Evolutionary conservation across 1,140 invertebrate species (phyloP), one percentile per base, ranked within the genome.

Genomic region (Brachionus rotundiformis): DNA sequence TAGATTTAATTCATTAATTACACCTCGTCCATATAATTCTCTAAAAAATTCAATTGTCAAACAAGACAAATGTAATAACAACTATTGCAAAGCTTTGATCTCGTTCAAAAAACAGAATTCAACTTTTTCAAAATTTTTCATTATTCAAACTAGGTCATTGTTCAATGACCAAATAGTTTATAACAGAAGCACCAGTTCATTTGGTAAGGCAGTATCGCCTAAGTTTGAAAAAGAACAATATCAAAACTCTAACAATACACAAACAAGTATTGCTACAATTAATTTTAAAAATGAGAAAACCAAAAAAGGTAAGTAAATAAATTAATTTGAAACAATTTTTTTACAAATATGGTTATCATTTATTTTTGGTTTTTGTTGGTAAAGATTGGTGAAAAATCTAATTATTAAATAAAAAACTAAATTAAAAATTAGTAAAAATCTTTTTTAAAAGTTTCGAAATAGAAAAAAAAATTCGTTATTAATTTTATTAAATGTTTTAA

Each of bases 51-150:
- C 36, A 3, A 73, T 73, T 27, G 16, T 5, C 16, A 73, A 73
- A 73, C 68, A 73, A 44, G 63, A 44, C 16, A 73, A 73, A 11
- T 23, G 6, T 3, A 44, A 44, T 44, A 73, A n/a, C n/a, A n/a
- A 73, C 27, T 73, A 73, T 23, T 44, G 33, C 68, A 73, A 73
- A 19, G 41, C 36, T 8, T 44, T 73, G 16, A 23, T 73, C 25
- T 23, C n/a, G 19, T 19, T 44, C 27, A 73, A 73, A 73, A 73
- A 73, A 16, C 68, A 73, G 44, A 73, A 73, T 44, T 44, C 41
- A 8, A 44, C 68, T 36, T 68, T 68, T 68, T 68, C 63, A 5
- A 68, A 68, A 36, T 68, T 68, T 68, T 68, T 68, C 16, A 33
- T 68, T 16, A 19, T 36, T 8, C 63, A 68, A 68, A 36, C 31